Percentiles rank a stretch among this genome's conserved stretches.
Conservation (phyloP, 1,140 invertebrate species). For the Calosoma granatense region DNA sequence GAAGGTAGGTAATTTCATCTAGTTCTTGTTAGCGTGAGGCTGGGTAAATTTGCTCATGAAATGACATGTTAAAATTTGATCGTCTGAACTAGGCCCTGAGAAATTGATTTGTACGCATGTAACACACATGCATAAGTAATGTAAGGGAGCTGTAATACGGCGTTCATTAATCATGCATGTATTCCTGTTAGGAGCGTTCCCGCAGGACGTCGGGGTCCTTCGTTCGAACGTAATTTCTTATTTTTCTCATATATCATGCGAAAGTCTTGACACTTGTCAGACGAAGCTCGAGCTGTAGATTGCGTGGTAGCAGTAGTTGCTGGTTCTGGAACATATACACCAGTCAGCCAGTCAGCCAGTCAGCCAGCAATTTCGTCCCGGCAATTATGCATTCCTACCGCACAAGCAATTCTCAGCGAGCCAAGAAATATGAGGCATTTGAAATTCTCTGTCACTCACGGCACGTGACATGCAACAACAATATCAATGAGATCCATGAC, state of each 20-base stretch:
- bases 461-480: background rate
- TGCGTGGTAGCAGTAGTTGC: background rate
- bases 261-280: background rate
- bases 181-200: background rate
- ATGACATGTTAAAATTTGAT: conserved; percentile 8
- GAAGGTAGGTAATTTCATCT: no score
- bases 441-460: background rate
- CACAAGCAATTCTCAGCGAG: conserved; percentile 2
- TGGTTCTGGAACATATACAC: background rate
- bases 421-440: background rate
- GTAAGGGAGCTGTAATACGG: background rate
- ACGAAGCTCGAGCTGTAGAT: background rate
- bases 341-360: background rate
- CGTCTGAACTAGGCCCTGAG: background rate
- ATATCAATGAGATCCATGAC: no score
- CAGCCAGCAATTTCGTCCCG: background rate
- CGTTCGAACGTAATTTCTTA: conserved; percentile 7
- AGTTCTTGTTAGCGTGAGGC: no score
- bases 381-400: conserved; percentile 5
- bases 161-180: conserved; percentile 3
- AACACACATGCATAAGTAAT: conserved; percentile 7
- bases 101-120: conserved; percentile 9
- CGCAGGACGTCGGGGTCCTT: background rate
- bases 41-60: conserved; percentile 6
- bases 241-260: conserved; percentile 9